Conservation (phyloP, 2,888 invertebrate species). For the Priapulus caudatus region DNA sequence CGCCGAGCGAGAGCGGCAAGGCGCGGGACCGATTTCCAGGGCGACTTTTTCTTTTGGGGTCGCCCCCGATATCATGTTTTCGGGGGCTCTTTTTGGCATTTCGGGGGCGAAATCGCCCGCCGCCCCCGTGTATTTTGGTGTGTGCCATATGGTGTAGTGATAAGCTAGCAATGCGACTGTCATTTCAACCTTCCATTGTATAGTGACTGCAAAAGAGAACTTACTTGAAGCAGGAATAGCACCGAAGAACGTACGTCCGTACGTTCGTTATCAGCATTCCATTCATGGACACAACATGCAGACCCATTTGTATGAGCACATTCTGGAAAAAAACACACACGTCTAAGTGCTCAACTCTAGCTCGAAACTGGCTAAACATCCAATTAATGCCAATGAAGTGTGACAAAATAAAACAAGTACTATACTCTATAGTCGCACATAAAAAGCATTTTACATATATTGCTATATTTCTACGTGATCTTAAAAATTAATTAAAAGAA, state of each 20-base stretch:
- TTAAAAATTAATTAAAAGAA: neutral
- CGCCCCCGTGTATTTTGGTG: too few relatives aligned
- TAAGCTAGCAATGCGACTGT: too few relatives aligned
- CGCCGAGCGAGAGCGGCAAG: too few relatives aligned
- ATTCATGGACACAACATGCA: constrained; percentile 75
- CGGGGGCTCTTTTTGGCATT: too few relatives aligned
- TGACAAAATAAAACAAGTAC: neutral
- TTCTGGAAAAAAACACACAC: constrained; percentile 54
- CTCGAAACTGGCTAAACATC: too few relatives aligned
- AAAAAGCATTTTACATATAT: neutral
- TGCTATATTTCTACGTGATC: constrained; percentile 4
- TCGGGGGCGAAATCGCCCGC: too few relatives aligned
- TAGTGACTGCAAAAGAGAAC: constrained; percentile 21
- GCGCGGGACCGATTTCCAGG: too few relatives aligned
- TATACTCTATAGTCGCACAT: neutral
- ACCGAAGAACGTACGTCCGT: constrained; percentile 84
- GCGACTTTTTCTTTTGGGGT: too few relatives aligned
- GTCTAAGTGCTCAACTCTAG: too few relatives aligned
- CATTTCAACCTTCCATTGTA: too few relatives aligned
- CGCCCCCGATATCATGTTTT: too few relatives aligned
- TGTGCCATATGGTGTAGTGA: too few relatives aligned
- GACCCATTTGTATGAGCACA: constrained; percentile 84
- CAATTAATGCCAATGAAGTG: constrained; percentile 4
- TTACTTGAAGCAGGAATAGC: constrained; percentile 52
- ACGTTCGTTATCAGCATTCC: constrained; percentile 77